A percentile compares a stretch with the other conserved stretches of the same genome.
These are phyloP conservation scores for Chrysolina americana DNA, from an alignment of 2,888 invertebrate genomes.

Conservation along the genomic window DNA sequence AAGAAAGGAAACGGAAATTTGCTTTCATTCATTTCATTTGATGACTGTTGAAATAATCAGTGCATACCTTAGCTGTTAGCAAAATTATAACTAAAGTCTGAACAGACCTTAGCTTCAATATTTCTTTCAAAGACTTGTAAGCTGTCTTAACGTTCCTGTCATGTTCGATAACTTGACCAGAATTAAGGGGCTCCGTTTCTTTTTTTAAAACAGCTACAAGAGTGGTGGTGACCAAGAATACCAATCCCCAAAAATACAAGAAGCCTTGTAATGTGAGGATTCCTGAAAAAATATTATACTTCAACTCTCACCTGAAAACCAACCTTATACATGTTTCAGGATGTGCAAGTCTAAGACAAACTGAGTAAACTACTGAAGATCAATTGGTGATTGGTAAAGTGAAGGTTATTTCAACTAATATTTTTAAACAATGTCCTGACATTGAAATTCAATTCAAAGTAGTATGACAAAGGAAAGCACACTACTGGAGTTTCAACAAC, in stretches of 20 bases:
- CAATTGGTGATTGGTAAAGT: no score
- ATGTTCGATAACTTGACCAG: slow-evolving; percentile 66
- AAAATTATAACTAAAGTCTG: slow-evolving; percentile 84
- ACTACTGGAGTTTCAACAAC: no score
- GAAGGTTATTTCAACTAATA: no score
- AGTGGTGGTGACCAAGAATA: slow-evolving; percentile 92
- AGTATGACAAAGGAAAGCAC: no score
- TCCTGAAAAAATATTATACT: slow-evolving; percentile 62
- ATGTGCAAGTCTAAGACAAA: no score
- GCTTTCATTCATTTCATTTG: background rate
- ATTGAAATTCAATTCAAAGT: no score
- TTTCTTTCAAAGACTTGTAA: slow-evolving; percentile 86
- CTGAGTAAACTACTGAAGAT: no score
- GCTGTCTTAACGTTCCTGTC: slow-evolving; percentile 77
- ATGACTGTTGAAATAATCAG: background rate
- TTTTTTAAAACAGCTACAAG: slow-evolving; percentile 90
- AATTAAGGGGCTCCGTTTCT: slow-evolving; percentile 75
- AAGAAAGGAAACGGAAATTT: no score
- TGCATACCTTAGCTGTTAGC: slow-evolving; percentile 88
- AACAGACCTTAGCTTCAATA: slow-evolving; percentile 87
- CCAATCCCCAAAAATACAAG: slow-evolving; percentile 94
- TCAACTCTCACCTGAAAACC: no score
- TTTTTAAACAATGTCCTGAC: no score
- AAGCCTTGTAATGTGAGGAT: slow-evolving; percentile 77
- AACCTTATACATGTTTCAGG: no score